phyloP scores from a whole-genome alignment of 2,113 vertebrate species.

The Thunnus maccoyii region DNA sequence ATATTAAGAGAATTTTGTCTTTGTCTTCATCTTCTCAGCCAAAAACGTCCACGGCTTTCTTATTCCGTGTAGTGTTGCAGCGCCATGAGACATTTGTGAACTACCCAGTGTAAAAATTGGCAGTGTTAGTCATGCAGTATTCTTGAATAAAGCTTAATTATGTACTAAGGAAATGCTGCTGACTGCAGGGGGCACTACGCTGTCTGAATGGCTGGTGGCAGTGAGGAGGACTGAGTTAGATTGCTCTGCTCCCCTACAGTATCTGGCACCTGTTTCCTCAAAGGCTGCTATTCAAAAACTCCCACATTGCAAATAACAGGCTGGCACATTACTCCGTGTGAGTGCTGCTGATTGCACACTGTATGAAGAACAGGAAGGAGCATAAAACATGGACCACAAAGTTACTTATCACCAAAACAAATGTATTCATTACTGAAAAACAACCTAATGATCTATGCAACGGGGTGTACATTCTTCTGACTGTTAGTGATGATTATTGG shows the following conservation, averaged over 20 bases:
- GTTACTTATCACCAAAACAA: not conserved
- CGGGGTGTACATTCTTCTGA: not conserved
- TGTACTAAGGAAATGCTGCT: conserved; percentile 61
- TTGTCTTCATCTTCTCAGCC: not conserved
- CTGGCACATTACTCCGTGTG: conserved; percentile 12
- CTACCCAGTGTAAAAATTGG: conserved; percentile 11
- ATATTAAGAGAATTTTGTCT: not conserved
- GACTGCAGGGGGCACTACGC: conserved; percentile 74
- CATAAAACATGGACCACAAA: not conserved
- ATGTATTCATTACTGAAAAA: not conserved
- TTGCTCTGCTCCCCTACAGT: conserved; percentile 48
- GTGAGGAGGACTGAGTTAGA: conserved; percentile 50
- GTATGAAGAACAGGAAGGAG: not conserved
- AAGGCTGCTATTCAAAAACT: conserved; percentile 51
- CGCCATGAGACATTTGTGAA: conserved; percentile 6
- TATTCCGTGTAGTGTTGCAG: not conserved
- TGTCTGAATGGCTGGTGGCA: conserved; percentile 73
- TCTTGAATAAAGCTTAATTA: conserved; percentile 71
- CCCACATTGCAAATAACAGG: conserved; percentile 52
- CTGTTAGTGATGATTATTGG: not conserved
- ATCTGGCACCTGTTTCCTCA: conserved; percentile 57
- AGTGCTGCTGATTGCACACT: conserved; percentile 21
- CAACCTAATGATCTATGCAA: not conserved
- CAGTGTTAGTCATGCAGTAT: conserved; percentile 40
- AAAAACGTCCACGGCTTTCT: no score